phyloP scores from a whole-genome alignment of 2,797 vertebrate species.

The Sebastes melanostomus region DNA sequence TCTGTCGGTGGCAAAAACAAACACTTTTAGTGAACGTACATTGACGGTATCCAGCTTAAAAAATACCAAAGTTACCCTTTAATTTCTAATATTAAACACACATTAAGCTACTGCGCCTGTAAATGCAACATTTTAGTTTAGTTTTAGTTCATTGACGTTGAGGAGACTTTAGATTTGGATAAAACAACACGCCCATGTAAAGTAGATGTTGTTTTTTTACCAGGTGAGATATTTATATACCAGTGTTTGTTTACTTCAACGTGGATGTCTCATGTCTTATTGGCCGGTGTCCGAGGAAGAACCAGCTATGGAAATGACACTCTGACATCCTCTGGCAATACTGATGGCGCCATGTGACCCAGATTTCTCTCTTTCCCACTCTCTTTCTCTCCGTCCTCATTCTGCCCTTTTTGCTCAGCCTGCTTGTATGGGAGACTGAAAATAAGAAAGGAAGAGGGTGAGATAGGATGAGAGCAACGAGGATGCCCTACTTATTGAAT shows the following conservation, averaged over 20 bases:
- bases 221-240: neutral
- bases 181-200: neutral
- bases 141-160: neutral
- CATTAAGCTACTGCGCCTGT: too few species aligned
- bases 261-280: neutral
- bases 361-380: constrained; percentile 46
- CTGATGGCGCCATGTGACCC: constrained; percentile 57
- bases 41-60: too few species aligned
- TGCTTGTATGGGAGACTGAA: constrained; percentile 30
- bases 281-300: neutral
- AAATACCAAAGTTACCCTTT: too few species aligned
- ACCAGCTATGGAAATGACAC: constrained; percentile 11
- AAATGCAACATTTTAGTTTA: too few species aligned
- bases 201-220: neutral
- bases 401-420: constrained; percentile 31
- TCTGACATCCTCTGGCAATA: constrained; percentile 25
- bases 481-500: constrained; percentile 82
- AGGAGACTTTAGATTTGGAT: neutral
- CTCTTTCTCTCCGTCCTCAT: constrained; percentile 22
- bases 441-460: constrained; percentile 35
- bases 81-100: too few species aligned
- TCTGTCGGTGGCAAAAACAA: too few species aligned
- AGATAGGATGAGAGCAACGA: constrained; percentile 40
- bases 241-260: neutral
- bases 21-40: too few species aligned